A percentile compares a stretch with the other conserved stretches of the same genome.
Conservation (phyloP, 2,113 vertebrate species). For the Eurypyga helias region DNA sequence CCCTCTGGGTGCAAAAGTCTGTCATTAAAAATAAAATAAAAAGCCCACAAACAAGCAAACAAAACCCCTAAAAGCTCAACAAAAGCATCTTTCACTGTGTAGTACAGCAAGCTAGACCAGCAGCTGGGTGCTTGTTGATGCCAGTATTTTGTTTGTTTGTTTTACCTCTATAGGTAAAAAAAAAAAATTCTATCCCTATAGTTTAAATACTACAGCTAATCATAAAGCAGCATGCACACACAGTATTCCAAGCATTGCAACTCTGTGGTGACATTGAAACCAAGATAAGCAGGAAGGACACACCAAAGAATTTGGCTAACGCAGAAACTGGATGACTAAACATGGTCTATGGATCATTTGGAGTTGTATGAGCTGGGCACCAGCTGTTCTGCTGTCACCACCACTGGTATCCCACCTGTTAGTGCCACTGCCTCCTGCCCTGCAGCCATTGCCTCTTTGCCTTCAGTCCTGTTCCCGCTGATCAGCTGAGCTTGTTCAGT, state of each 20-base stretch:
- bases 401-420: not conserved
- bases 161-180: not conserved
- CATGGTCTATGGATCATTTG: not conserved
- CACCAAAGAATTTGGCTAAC: not conserved
- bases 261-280: not conserved
- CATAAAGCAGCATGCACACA: not conserved
- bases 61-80: not conserved
- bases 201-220: not conserved
- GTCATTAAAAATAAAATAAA: not conserved
- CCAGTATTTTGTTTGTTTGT: not conserved
- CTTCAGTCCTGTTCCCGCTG: not conserved
- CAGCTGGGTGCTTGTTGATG: not conserved
- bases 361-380: not conserved
- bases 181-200: not conserved
- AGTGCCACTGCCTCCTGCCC: not conserved
- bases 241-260: not conserved
- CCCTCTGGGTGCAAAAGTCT: rapidly evolving
- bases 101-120: not conserved
- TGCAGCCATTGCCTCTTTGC: not conserved
- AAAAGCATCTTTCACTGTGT: not conserved
- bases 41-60: rapidly evolving
- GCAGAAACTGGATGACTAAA: not conserved
- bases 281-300: not conserved
- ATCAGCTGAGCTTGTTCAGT: not conserved
- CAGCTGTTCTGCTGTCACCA: not conserved